Conservation (phyloP, 2,113 vertebrate species). For the Pseudorhombus dupliciocellatus region DNA sequence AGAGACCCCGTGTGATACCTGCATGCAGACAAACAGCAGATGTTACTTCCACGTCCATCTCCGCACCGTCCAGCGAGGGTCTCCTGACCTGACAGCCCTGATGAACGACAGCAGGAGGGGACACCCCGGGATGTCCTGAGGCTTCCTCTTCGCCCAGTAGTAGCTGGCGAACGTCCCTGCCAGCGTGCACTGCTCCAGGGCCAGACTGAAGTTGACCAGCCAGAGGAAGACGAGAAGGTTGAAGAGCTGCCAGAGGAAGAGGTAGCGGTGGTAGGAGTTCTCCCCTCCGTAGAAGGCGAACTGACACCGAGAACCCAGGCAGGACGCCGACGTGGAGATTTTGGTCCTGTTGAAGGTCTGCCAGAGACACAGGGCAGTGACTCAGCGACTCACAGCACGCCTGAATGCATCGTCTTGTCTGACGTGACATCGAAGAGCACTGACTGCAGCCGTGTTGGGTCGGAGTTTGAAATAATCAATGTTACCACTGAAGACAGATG, state of each 20-base stretch:
- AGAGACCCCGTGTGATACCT: constrained; percentile 94
- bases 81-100: constrained; percentile 85
- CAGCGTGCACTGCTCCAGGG: constrained; percentile 90
- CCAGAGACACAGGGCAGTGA: background rate
- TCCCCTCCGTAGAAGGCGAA: constrained; percentile 92
- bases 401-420: too few species aligned
- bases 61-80: background rate
- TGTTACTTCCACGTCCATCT: too few species aligned
- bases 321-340: constrained; percentile 75
- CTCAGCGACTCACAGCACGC: too few species aligned
- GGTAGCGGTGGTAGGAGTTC: constrained; percentile 85
- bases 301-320: constrained; percentile 85
- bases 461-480: too few species aligned
- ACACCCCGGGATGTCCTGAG: constrained; percentile 86
- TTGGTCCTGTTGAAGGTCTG: constrained; percentile 87
- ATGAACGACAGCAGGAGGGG: constrained; percentile 87
- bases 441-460: too few species aligned
- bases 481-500: too few species aligned
- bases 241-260: constrained; percentile 87
- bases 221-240: constrained; percentile 91
- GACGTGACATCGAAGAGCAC: too few species aligned
- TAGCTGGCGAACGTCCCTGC: constrained; percentile 92
- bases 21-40: constrained; percentile 6
- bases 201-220: constrained; percentile 91
- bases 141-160: constrained; percentile 92